These are phyloP conservation scores for Heteromyza rotundicornis DNA, from an alignment of 2,888 invertebrate genomes.

Conservation along the genomic window DNA sequence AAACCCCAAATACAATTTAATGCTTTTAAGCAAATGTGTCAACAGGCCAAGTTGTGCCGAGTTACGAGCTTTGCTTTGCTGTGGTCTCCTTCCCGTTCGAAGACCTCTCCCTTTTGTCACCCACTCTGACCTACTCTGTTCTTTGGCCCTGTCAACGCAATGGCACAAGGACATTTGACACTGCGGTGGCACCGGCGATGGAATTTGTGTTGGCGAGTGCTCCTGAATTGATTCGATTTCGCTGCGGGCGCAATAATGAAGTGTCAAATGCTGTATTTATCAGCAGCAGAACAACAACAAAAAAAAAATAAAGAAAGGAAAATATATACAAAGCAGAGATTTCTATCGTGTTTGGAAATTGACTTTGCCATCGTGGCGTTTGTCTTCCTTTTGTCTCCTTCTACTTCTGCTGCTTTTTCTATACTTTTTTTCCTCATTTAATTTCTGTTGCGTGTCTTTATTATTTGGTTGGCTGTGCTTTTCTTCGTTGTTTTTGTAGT, in stretches of 20 bases:
- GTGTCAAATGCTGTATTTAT: slow-evolving; percentile 58
- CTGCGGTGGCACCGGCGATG: too few relatives aligned
- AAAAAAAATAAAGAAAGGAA: too few relatives aligned
- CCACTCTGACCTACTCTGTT: not conserved
- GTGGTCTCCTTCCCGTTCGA: not conserved
- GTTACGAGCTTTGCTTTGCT: too few relatives aligned
- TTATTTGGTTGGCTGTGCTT: not conserved
- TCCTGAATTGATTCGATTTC: slow-evolving; percentile 55
- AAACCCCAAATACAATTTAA: too few relatives aligned
- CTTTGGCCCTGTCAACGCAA: slow-evolving; percentile 3
- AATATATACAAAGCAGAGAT: slow-evolving; percentile 15
- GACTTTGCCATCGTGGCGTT: slow-evolving; percentile 1
- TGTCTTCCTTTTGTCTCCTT: too few relatives aligned
- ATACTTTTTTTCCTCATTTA: not conserved
- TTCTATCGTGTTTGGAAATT: slow-evolving; percentile 42
- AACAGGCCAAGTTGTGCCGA: slow-evolving; percentile 50
- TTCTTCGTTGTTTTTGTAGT: too few relatives aligned
- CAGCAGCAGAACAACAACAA: too few relatives aligned
- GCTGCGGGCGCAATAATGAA: slow-evolving; percentile 55
- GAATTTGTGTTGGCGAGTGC: slow-evolving; percentile 28
- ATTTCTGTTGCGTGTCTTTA: not conserved
- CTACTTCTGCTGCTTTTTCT: not conserved
- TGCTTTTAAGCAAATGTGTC: slow-evolving; percentile 54
- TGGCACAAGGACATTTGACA: too few relatives aligned
- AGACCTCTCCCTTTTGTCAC: not conserved